phyloP scores from a whole-genome alignment of 2,113 vertebrate species.

The Oreotrochilus melanogaster region DNA sequence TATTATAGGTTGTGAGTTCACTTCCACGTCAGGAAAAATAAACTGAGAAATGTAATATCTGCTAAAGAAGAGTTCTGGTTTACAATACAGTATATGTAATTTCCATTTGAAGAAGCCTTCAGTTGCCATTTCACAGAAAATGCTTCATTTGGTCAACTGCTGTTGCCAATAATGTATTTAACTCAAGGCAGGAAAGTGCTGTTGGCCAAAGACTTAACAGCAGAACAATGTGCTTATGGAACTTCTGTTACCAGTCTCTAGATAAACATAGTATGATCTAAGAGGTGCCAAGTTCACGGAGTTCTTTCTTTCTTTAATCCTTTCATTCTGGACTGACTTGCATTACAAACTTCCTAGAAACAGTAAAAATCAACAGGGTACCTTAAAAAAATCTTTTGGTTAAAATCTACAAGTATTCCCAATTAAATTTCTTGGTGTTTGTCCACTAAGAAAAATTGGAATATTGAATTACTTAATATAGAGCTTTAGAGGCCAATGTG shows the following conservation, averaged over 20 bases:
- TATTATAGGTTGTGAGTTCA: background rate
- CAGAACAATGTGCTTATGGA: background rate
- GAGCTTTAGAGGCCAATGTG: background rate
- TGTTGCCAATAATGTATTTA: background rate
- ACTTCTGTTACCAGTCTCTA: background rate
- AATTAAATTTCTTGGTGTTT: background rate
- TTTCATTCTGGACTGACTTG: background rate
- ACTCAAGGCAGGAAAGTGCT: background rate
- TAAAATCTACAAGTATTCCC: background rate
- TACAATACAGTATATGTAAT: background rate
- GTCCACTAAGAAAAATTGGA: background rate
- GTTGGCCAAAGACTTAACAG: background rate
- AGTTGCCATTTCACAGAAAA: background rate
- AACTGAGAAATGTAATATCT: background rate
- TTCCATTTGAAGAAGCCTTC: background rate
- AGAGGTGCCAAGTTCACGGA: background rate
- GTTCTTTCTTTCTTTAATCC: background rate
- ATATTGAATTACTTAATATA: background rate
- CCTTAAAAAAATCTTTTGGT: background rate
- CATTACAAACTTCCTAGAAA: background rate
- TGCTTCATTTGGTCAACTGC: background rate
- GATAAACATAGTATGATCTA: background rate
- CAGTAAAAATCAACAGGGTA: background rate
- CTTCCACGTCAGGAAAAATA: background rate
- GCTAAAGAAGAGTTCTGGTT: background rate